A percentile compares a stretch with the other conserved stretches of the same genome.
Conservation (phyloP, 1,140 invertebrate genomes). For the Liolophura sinensis region DNA sequence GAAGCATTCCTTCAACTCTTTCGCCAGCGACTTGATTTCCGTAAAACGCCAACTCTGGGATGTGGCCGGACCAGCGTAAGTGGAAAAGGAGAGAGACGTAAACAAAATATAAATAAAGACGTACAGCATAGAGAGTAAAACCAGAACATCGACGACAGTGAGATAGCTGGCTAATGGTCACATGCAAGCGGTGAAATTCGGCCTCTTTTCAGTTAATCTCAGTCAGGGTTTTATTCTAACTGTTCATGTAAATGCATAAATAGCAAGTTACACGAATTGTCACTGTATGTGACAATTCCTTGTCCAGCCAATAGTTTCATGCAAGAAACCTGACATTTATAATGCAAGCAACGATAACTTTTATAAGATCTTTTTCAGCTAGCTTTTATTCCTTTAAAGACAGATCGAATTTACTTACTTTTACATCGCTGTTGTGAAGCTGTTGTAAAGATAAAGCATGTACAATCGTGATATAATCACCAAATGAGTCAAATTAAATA, state of each 20-base stretch:
- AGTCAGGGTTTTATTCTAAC: background rate
- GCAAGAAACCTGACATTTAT: too few relatives aligned
- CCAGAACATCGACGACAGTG: too few relatives aligned
- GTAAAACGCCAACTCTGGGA: constrained; percentile 89
- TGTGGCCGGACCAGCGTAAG: constrained; percentile 92
- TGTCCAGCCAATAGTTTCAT: background rate
- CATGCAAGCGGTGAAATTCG: too few relatives aligned
- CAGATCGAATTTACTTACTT: background rate
- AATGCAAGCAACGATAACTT: too few relatives aligned
- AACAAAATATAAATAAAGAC: too few relatives aligned
- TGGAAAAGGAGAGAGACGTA: background rate
- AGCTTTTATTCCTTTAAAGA: background rate
- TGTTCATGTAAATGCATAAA: too few relatives aligned
- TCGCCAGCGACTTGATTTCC: constrained; percentile 97
- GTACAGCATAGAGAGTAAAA: too few relatives aligned
- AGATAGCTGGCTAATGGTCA: too few relatives aligned
- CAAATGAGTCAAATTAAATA: background rate
- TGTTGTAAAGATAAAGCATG: background rate
- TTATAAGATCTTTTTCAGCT: constrained; percentile 1
- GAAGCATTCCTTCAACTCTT: constrained; percentile 99
- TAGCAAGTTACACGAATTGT: too few relatives aligned
- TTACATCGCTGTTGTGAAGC: background rate
- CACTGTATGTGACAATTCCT: background rate
- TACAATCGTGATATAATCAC: background rate
- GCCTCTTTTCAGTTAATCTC: background rate